Base-by-base conservation (phyloP, 2,797 vertebrate genomes). In the Hydrolagus colliei region DNA sequence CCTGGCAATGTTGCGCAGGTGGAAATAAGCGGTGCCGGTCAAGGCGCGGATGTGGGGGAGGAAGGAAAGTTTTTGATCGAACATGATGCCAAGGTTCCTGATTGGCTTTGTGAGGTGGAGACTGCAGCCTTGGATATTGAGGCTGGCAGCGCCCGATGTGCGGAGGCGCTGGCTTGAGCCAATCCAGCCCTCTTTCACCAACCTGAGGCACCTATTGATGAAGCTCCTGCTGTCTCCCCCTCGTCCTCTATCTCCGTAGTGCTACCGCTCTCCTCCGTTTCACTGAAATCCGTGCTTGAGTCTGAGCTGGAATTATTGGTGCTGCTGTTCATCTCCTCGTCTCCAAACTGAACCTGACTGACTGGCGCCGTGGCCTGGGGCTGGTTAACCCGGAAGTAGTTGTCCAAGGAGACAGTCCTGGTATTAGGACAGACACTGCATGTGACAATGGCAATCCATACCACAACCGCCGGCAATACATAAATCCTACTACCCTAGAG, bases 321-420 rank as follows among this genome's bases (percentile, higher is more conserved):
- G 12, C 88, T 89, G 91, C 92, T 1, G 92, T 90, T 0, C 93
- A 93, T 0, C 88, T 92, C 16, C 92, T 90, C 9, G 93, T 91
- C 76, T 92, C 88, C 82, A 93, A 93, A 73, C 90, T 92, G 20
- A 89, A 86, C 52, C 92, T 92, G 7, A 90, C 90, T 59, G 1
- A 32, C 52, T 2, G 76, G 1, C 41, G 86, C 12, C 4, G 87
- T 8, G 85, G n/a, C 65, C 86, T 95, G 95, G 52, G 92, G 92
- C 72, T 93, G 93, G 84, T 92, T 91, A 9, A 93, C 87, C 87
- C 94, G 95, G 89, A 96, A 96, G 87, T 94, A 96, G 87, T 92
- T 94, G 86, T 93, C 92, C 78, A 96, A 65, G 0, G 93, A 85
- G 86, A 94, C 93, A 41, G 92, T 59, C 52, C 73, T 86, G 18